Base-by-base conservation (phyloP, 2,888 invertebrate genomes). In the Fragum fragum region DNA sequence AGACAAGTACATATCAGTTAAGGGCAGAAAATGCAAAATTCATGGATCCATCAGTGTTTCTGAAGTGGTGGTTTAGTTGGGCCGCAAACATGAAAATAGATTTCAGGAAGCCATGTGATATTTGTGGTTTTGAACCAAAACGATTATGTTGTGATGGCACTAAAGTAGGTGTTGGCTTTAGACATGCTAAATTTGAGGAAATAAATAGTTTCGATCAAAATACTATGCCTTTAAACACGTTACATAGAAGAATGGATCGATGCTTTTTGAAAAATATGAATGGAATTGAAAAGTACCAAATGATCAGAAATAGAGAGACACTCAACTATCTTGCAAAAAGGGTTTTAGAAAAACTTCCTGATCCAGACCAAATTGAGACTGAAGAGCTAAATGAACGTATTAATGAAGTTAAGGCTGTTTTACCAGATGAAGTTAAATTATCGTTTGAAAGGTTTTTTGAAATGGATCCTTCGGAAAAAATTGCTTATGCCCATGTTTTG, bases 101-200 rank as follows among this genome's bases (percentile, higher is more conserved):
- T 57, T 57, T 57, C 5, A 57, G 57, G 57, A 57, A 23, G 26
- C 57, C 52, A 7, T 52, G 52, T 52, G 52, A 52, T 21, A 21
- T 52, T 3, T 52, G 52, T 52, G 52, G 52, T 7, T 52, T 52
- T 52, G 52, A 52, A 21, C 52, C 52, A 52, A 52, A 52, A 14
- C 18, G 6, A 7, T 26, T 23, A 26, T 57, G 57, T 26, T 83
- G 79, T 79, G 83, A 83, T 75, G 83, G 79, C 1, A 79, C 83
- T 32, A 79, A 71, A 57, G 73, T 79, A 55, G 79, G 78, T 16
- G 75, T 82, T 52, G 79, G 73, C 23, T 79, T 82, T 21, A 32
- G 78, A 26, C 32, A 83, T 76, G 83, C 83, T 7, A 63, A 23
- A 9, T 79, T 73, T 83, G 83, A 73, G n/a, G 76, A 76, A 73